Evolutionary conservation across 1,140 invertebrate genomes (phyloP).

Genomic region (Pachypeltis micranthus): DNA sequence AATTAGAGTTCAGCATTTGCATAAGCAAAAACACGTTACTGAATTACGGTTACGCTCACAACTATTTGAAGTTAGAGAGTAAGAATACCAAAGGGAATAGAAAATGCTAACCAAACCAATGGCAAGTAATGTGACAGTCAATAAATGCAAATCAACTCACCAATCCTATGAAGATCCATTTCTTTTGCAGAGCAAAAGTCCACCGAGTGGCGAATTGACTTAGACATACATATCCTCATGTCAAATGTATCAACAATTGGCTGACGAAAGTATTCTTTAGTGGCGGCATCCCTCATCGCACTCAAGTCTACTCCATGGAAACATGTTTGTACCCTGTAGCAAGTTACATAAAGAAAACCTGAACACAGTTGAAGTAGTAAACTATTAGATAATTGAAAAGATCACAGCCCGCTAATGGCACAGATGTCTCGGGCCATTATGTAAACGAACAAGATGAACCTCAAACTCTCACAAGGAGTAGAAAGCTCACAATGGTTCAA

Average conservation of each 20-base stretch:
- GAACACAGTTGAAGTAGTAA: not conserved
- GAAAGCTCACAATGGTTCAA: too few relatives aligned
- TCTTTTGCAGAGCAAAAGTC: conserved; percentile 90
- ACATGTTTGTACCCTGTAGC: conserved; percentile 72
- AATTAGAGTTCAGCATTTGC: too few relatives aligned
- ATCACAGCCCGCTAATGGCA: not conserved
- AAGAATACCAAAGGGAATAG: too few relatives aligned
- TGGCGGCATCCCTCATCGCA: conserved; percentile 75
- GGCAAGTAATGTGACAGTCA: too few relatives aligned
- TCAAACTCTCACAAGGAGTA: too few relatives aligned
- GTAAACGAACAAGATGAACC: too few relatives aligned
- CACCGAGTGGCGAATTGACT: conserved; percentile 87
- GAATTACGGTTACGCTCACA: too few relatives aligned
- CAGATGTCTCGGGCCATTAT: too few relatives aligned
- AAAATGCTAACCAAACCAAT: too few relatives aligned
- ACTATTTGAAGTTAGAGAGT: too few relatives aligned
- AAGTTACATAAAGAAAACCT: not conserved
- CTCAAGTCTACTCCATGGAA: conserved; percentile 97
- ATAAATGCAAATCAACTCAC: conserved; percentile 33
- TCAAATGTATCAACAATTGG: conserved; percentile 99
- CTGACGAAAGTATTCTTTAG: conserved; percentile 96
- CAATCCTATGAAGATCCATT: conserved; percentile 87
- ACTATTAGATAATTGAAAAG: too few relatives aligned
- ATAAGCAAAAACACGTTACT: too few relatives aligned
- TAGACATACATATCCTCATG: conserved; percentile 91